Base-by-base conservation (phyloP, 64 coral and sea anemone genomes). In the Acropora yongei region DNA sequence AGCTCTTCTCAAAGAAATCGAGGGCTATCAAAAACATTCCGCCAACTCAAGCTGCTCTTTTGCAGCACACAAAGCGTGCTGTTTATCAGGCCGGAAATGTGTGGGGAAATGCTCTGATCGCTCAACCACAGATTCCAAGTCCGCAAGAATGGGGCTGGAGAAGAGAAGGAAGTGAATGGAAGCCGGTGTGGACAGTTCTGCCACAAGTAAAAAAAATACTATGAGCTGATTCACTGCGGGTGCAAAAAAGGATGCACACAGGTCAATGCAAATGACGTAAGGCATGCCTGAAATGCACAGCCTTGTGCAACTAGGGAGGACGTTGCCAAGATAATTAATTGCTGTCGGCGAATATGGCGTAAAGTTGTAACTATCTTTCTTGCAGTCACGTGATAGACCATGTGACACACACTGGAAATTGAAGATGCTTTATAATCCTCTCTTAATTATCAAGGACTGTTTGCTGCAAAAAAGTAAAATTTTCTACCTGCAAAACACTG, bases 201-300 rank as follows among this genome's bases (percentile, higher is more conserved):
- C 69, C 69, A 73, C 69, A 73, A 73, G 17, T 20, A 73, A 73
- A 20, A 73, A 13, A 14, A 9, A 13, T 68, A 14, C 17, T 68
- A 68, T 18, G 17, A 68, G 63, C 63, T 68, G 6, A 20, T 39
- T 8, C 69, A 41, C 69, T 73, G 69, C 8, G 75, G 75, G 10
- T 91, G 89, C 48, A 91, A 84, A 43, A 91, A 91, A 57, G 49
- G 79, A 58, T 91, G 80, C n/a, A 72, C 51, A 10, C 58, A 16
- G 89, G 80, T 2, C 77, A 50, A 48, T 91, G 89, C 12, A 79
- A 76, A 11, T 91, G 89, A 40, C 40, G 19, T 3, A 84, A 91
- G 63, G 89, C 72, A 13, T 49, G 63, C 20, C 67, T 91, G 17
- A 44, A 42, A 46, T 91, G 80, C 47, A 84, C 89, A 82, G 78